Base-by-base conservation (phyloP, 2,888 invertebrate genomes). In the Troides helena region DNA sequence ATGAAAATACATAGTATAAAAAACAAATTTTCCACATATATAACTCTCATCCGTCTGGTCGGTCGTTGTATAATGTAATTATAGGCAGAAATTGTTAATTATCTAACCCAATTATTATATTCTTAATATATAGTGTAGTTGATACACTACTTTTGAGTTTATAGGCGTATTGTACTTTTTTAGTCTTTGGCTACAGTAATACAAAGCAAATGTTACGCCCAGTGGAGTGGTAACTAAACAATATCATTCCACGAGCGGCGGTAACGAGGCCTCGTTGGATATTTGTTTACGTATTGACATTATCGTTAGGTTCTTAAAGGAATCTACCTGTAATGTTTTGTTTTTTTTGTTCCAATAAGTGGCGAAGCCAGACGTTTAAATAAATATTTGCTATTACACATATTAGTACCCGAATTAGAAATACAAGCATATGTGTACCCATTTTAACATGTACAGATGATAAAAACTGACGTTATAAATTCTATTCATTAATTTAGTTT, bases 121-220 rank as follows among this genome's bases (percentile, higher is more conserved):
- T 30, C 5, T 30, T 30, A 30, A 30, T 30, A 30, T 30, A 30
- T 4, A 30, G 30, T 3, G 3, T 4, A 30, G 30, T 30, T 30
- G 30, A 30, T 30, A 30, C 30, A 30, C 2, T 30, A 56, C 50
- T 61, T 56, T 67, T 69, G 6, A 53, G 1, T 5, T 18, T 18
- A 6, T 17, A 2, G 63, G 68, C 60, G 63, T 59, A 66, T 18
- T 63, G 65, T 69, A 23, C 1, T 61, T 65, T 62, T 64, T 67
- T 61, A 60, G 65, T 64, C 66, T 72, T 53, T 56, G 25, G 61
- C 50, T 74, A 72, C 75, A 74, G 73, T 81, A 81, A 82, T 79
- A 76, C 80, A 78, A 79, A 73, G 80, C 73, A 81, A 81, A 84
- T 72, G 53, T 50, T 63, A 69, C 74, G 69, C 56, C 36, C 67